Conservation (phyloP, 2,113 vertebrate genomes). For the Petromus typicus region DNA sequence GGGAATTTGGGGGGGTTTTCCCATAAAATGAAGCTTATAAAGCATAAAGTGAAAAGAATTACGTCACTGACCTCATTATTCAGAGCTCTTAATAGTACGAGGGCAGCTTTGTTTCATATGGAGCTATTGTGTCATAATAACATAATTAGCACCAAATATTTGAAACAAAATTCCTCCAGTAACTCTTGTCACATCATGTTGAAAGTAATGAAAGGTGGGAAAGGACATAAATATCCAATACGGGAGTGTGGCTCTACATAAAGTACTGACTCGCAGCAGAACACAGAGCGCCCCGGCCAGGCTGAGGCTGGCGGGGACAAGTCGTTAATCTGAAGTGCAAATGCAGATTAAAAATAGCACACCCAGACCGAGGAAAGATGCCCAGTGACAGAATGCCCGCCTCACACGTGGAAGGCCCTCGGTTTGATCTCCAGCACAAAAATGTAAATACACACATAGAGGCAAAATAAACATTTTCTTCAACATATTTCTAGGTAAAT, state of each 20-base stretch:
- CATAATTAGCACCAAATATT: conserved; percentile 48
- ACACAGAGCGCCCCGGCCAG: background rate
- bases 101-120: background rate
- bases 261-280: background rate
- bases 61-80: background rate
- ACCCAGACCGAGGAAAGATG: background rate
- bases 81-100: background rate
- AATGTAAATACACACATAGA: background rate
- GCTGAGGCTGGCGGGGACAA: background rate
- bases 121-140: conserved; percentile 52
- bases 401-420: background rate
- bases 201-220: conserved; percentile 30
- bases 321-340: background rate
- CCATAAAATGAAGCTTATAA: conserved; percentile 8
- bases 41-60: conserved; percentile 12
- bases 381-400: background rate
- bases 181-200: background rate
- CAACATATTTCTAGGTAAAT: background rate
- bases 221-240: background rate
- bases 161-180: background rate
- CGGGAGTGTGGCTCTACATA: background rate
- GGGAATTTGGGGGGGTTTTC: background rate
- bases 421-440: background rate
- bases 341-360: background rate
- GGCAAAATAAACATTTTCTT: background rate